Evolutionary conservation across 2,888 invertebrate genomes (phyloP).

Genomic region (Amblyjoppa proteus): DNA sequence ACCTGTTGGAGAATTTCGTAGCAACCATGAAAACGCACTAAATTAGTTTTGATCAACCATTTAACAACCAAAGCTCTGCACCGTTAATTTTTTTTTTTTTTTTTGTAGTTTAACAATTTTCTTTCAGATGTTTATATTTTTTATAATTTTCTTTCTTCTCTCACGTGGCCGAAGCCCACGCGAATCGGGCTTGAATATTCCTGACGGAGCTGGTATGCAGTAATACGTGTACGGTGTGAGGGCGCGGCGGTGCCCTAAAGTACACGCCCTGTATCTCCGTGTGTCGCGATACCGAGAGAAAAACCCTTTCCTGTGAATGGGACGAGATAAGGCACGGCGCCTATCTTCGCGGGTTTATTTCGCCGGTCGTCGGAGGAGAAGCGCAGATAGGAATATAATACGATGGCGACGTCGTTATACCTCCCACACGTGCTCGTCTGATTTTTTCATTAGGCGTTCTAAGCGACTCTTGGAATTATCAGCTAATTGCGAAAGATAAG

Average conservation of each 20-base stretch:
- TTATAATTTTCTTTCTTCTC: background rate
- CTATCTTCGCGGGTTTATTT: slow-evolving; percentile 6
- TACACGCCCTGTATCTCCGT: background rate
- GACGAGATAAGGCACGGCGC: slow-evolving; percentile 5
- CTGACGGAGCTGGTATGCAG: background rate
- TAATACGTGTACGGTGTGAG: background rate
- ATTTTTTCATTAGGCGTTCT: slow-evolving; percentile 3
- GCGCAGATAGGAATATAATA: background rate
- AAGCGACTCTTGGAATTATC: background rate
- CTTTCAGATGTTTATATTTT: background rate
- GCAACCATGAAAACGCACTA: too few species aligned
- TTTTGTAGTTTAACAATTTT: background rate
- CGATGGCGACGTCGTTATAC: background rate
- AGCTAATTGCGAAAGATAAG: background rate
- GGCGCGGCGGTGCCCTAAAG: background rate
- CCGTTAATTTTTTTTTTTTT: background rate
- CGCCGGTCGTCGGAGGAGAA: background rate
- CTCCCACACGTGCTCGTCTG: background rate
- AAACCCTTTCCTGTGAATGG: slow-evolving; percentile 7
- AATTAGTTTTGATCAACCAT: too few species aligned
- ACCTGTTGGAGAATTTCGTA: too few species aligned
- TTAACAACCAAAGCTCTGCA: too few species aligned
- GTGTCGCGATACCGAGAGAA: background rate
- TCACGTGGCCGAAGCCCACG: background rate
- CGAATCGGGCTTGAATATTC: background rate